Conservation (phyloP, 2,888 invertebrate species). For the Cepaea hortensis region DNA sequence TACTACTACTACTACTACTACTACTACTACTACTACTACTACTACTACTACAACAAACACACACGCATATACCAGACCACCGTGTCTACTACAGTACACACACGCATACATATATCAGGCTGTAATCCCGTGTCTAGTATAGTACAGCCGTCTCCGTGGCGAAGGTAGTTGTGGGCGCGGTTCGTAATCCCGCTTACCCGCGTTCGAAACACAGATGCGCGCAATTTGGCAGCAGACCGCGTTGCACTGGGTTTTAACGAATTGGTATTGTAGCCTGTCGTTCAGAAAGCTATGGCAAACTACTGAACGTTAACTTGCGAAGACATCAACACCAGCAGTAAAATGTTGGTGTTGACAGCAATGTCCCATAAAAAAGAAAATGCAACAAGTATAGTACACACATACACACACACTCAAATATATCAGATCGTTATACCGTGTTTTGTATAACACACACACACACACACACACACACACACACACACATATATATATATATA, state of each 20-base stretch:
- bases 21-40: conserved; percentile 35
- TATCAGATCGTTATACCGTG: too few species aligned
- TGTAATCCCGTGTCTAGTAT: background rate
- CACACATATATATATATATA: background rate
- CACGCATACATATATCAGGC: background rate
- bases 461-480: background rate
- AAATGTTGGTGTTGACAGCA: too few species aligned
- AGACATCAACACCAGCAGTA: too few species aligned
- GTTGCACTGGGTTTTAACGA: too few species aligned
- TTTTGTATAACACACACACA: background rate
- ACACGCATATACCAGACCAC: background rate
- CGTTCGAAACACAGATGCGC: too few species aligned
- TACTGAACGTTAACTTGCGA: too few species aligned
- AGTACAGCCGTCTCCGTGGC: too few species aligned
- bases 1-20: conserved; percentile 36
- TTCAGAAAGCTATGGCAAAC: too few species aligned
- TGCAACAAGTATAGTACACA: background rate
- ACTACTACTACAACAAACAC: conserved; percentile 18
- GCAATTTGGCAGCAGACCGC: too few species aligned
- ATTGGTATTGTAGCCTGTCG: too few species aligned
- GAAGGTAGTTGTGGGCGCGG: too few species aligned
- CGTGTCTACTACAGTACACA: background rate
- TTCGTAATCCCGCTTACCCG: too few species aligned
- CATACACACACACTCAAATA: background rate
- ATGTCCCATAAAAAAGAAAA: background rate